Conservation (phyloP, 1,140 invertebrate species). For the Cotesia chilonis region DNA sequence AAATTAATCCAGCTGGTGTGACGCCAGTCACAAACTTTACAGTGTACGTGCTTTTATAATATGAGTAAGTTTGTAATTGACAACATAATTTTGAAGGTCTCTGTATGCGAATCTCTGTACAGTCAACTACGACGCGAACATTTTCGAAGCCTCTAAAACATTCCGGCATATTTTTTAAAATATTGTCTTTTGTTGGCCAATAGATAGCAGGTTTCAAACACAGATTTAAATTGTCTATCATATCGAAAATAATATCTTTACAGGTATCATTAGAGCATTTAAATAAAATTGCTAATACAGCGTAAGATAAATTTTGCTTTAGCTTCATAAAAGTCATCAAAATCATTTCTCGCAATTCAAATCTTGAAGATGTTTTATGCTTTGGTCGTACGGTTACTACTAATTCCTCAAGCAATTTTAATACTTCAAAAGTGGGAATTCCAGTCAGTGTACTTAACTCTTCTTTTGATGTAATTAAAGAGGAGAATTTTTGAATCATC, state of each 20-base stretch:
- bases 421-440: conserved; percentile 21
- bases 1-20: conserved; percentile 46
- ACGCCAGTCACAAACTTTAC: conserved; percentile 53
- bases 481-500: conserved; percentile 13
- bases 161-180: conserved; percentile 41
- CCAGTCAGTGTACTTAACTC: conserved; percentile 32
- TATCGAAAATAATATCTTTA: conserved; percentile 37
- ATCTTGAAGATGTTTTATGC: not conserved
- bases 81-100: conserved; percentile 35
- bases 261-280: conserved; percentile 32
- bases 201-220: conserved; percentile 36
- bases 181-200: conserved; percentile 41
- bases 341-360: conserved; percentile 23
- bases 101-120: conserved; percentile 42
- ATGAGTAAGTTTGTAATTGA: conserved; percentile 42
- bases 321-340: conserved; percentile 37
- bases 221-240: conserved; percentile 33
- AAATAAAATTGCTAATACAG: conserved; percentile 37
- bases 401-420: conserved; percentile 26
- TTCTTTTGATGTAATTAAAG: conserved; percentile 26
- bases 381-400: not conserved
- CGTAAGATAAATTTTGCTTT: conserved; percentile 42
- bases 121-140: conserved; percentile 45
- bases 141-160: conserved; percentile 47
- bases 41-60: conserved; percentile 47